Conservation (phyloP, 2,888 invertebrate species). For the Eustalomyia histrio region DNA sequence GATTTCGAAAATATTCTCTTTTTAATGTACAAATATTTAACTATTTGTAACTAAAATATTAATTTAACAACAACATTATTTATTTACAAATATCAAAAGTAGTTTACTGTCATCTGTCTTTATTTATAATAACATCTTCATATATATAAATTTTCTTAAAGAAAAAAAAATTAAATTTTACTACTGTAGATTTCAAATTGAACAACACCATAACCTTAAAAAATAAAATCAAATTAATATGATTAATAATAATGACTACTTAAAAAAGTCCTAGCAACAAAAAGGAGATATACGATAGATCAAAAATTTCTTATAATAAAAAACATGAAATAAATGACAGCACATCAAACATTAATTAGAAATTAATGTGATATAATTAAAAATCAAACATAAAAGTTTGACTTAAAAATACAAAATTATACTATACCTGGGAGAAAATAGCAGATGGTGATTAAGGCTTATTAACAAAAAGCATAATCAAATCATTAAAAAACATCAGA, state of each 20-base stretch:
- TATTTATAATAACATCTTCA: neutral
- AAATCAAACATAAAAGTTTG: conserved; percentile 57
- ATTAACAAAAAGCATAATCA: neutral
- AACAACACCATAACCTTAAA: conserved; percentile 36
- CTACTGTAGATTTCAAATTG: conserved; percentile 47
- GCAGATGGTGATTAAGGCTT: conserved; percentile 41
- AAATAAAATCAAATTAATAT: conserved; percentile 51
- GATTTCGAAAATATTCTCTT: too few species aligned
- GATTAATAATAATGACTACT: conserved; percentile 51
- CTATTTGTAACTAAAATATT: too few species aligned
- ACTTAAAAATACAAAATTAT: conserved; percentile 3
- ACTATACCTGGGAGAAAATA: conserved; percentile 8
- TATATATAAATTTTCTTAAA: neutral
- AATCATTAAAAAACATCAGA: conserved; percentile 22
- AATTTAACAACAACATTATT: too few species aligned
- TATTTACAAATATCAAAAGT: too few species aligned
- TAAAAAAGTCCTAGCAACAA: conserved; percentile 30
- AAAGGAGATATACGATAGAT: neutral
- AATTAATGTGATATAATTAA: conserved; percentile 65
- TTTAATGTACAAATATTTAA: too few species aligned
- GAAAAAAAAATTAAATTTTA: conserved; percentile 31
- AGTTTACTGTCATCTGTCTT: conserved; percentile 6
- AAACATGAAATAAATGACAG: conserved; percentile 60
- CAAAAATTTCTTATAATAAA: neutral
- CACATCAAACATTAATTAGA: conserved; percentile 67